These are phyloP conservation scores for Agrenia bidenticulata DNA, from an alignment of 2,888 invertebrate genomes.

Conservation along the genomic window DNA sequence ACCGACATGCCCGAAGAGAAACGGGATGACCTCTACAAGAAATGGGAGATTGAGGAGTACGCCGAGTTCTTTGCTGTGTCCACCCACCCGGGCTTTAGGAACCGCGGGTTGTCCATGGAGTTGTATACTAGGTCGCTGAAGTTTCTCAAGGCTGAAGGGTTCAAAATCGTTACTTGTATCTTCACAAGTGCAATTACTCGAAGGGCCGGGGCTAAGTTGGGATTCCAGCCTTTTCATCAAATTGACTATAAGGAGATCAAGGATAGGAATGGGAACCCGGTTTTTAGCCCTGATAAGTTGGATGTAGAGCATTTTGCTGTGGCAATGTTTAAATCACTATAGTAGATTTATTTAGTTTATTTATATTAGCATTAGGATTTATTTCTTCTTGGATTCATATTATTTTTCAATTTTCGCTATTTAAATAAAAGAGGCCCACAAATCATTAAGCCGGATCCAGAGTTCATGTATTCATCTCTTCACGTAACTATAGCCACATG, in stretches of 20 bases:
- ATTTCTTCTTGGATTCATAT: too few species aligned
- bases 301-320: conserved; percentile 42
- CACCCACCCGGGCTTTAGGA: conserved; percentile 26
- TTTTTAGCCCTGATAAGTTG: conserved; percentile 29
- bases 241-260: conserved; percentile 33
- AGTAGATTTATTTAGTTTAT: not conserved
- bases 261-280: conserved; percentile 31
- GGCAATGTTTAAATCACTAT: conserved; percentile 36
- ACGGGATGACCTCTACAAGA: conserved; percentile 32
- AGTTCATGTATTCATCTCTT: too few species aligned
- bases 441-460: too few species aligned
- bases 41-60: conserved; percentile 28
- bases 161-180: conserved; percentile 38
- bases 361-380: too few species aligned
- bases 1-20: conserved; percentile 24
- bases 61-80: conserved; percentile 42
- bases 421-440: too few species aligned
- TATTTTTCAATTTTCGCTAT: too few species aligned
- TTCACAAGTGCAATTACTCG: conserved; percentile 44
- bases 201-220: conserved; percentile 13
- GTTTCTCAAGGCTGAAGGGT: conserved; percentile 42
- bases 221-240: not conserved
- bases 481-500: too few species aligned
- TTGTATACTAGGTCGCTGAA: conserved; percentile 38
- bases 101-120: conserved; percentile 33